phyloP scores from a whole-genome alignment of 2,888 invertebrate genomes.

The Nesidiocoris tenuis region DNA sequence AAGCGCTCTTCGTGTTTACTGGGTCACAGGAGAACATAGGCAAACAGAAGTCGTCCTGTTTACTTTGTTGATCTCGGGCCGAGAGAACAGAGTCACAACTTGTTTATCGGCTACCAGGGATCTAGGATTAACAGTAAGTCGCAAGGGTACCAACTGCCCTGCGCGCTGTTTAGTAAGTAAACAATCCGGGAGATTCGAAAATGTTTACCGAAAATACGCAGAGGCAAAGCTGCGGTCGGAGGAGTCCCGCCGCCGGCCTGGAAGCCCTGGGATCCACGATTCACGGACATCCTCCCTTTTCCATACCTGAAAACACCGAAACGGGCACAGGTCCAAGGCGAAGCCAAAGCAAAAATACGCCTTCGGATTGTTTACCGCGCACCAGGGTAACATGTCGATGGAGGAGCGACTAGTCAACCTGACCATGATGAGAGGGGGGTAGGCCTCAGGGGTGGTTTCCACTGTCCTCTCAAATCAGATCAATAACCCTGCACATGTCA shows the following conservation, averaged over 20 bases:
- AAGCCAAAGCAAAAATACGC: slow-evolving; percentile 49
- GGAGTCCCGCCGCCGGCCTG: neutral
- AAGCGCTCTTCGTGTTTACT: slow-evolving; percentile 47
- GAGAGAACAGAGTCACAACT: slow-evolving; percentile 12
- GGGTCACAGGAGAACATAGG: slow-evolving; percentile 43
- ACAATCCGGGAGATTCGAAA: slow-evolving; percentile 32
- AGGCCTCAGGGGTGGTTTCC: neutral
- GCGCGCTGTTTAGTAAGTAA: slow-evolving; percentile 46
- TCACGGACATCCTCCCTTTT: neutral
- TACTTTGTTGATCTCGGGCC: slow-evolving; percentile 40
- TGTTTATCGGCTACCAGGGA: slow-evolving; percentile 48
- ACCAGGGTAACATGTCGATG: slow-evolving; percentile 46
- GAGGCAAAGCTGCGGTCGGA: slow-evolving; percentile 7
- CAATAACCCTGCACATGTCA: slow-evolving; percentile 46
- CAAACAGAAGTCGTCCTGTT: slow-evolving; percentile 42
- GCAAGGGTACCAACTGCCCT: slow-evolving; percentile 21
- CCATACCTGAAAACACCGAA: neutral
- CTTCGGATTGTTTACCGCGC: slow-evolving; percentile 50
- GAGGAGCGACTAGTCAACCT: slow-evolving; percentile 45
- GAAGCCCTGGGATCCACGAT: neutral
- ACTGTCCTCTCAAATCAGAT: slow-evolving; percentile 17
- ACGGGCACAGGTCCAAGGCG: neutral
- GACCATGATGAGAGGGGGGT: neutral
- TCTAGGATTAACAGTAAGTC: slow-evolving; percentile 38
- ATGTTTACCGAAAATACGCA: slow-evolving; percentile 46